phyloP scores from a whole-genome alignment of 2,797 vertebrate genomes.

The Esox lucius region DNA sequence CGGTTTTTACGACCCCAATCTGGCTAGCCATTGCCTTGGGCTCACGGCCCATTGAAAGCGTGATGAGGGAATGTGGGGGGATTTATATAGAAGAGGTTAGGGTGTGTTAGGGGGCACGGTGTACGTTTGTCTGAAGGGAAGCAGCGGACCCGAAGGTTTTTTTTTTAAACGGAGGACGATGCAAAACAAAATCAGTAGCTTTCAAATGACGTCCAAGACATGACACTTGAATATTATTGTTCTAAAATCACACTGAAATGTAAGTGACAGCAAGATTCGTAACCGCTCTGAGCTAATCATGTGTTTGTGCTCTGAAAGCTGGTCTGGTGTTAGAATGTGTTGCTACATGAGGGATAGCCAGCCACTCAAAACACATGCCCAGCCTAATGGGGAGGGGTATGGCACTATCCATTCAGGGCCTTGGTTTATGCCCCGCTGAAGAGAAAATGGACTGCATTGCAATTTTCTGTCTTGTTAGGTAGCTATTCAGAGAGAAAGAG shows the following conservation, averaged over 20 bases:
- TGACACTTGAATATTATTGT: neutral
- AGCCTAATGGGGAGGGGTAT: neutral
- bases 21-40: neutral
- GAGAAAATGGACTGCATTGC: conserved; percentile 36
- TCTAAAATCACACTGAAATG: neutral
- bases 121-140: neutral
- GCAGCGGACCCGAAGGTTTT: neutral
- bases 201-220: neutral
- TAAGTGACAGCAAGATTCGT: neutral
- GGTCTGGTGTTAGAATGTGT: neutral
- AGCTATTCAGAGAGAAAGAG: conserved; percentile 8
- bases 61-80: neutral
- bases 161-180: neutral
- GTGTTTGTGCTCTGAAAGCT: neutral
- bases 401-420: neutral
- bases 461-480: conserved; percentile 48
- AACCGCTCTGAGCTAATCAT: neutral
- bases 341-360: neutral
- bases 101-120: neutral
- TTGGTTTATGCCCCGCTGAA: conserved; percentile 24
- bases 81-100: neutral
- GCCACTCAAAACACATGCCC: neutral
- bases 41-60: neutral
- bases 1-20: conserved; percentile 14
- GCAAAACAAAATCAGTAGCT: neutral